Percentiles rank a stretch among this genome's conserved stretches.
Evolutionary conservation across 2,888 invertebrate genomes (phyloP).

Genomic region (Falcaria lacertinaria): DNA sequence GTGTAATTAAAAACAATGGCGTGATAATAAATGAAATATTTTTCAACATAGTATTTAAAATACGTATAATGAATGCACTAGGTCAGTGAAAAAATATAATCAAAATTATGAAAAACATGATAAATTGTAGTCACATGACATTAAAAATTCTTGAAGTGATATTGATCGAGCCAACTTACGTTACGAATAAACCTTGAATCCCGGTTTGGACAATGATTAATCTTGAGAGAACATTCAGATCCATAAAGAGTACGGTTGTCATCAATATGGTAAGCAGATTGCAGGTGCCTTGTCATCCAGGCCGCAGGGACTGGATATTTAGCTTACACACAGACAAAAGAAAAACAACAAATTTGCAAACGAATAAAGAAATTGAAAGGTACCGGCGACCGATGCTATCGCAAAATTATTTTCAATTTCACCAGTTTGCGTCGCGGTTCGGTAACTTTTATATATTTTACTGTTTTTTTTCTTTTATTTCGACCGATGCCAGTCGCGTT

Average conservation of each 20-base stretch:
- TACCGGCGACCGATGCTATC: conserved; percentile 73
- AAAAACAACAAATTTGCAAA: conserved; percentile 64
- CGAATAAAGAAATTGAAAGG: conserved; percentile 73
- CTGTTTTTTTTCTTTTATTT: conserved; percentile 52
- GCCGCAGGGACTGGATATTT: not conserved
- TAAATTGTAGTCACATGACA: no score
- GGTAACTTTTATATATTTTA: conserved; percentile 41
- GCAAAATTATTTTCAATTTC: conserved; percentile 79
- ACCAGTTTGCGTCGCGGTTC: conserved; percentile 70
- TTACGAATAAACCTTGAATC: no score
- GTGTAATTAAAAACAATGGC: no score
- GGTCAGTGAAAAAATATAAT: no score
- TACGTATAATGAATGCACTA: no score
- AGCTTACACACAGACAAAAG: conserved; percentile 25
- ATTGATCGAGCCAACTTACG: no score
- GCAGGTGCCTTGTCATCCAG: conserved; percentile 1
- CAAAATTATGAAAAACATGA: no score
- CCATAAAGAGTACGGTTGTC: conserved; percentile 1
- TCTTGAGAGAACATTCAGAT: not conserved
- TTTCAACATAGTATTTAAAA: no score
- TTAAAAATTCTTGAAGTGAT: no score
- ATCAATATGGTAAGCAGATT: not conserved
- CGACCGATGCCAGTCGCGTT: conserved; percentile 59
- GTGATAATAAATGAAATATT: no score
- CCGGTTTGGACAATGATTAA: no score